A percentile compares a stretch with the other conserved stretches of the same genome.
Evolutionary conservation across 2,113 vertebrate genomes (phyloP).

Genomic region (Cyprinodon variegatus): DNA sequence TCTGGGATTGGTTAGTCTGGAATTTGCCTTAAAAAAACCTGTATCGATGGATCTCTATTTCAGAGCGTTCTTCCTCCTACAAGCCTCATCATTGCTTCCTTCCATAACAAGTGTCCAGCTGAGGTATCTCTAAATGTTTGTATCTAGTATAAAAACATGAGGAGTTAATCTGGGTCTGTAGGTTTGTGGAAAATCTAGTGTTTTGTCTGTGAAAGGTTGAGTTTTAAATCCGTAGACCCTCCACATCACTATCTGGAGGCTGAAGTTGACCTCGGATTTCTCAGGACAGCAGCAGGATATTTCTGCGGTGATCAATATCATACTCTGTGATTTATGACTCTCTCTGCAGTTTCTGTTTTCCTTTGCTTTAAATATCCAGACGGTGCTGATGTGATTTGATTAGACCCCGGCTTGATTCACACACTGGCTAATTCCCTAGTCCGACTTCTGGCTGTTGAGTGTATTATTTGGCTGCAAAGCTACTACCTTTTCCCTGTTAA

Average conservation of each 20-base stretch:
- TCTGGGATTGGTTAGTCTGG: too few relatives aligned
- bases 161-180: background rate
- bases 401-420: slow-evolving; percentile 38
- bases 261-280: slow-evolving; percentile 46
- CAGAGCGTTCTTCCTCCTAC: too few relatives aligned
- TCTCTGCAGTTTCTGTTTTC: slow-evolving; percentile 37
- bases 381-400: slow-evolving; percentile 13
- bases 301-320: slow-evolving; percentile 39
- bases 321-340: slow-evolving; percentile 40
- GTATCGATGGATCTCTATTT: too few relatives aligned
- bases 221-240: slow-evolving; percentile 32
- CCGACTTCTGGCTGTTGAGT: slow-evolving; percentile 33
- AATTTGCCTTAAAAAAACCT: too few relatives aligned
- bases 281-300: slow-evolving; percentile 18
- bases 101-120: too few relatives aligned
- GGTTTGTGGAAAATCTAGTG: background rate
- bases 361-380: slow-evolving; percentile 22
- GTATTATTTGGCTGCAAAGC: slow-evolving; percentile 25
- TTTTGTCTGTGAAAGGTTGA: background rate
- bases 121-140: background rate
- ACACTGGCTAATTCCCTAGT: slow-evolving; percentile 22
- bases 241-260: slow-evolving; percentile 21
- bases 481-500: slow-evolving; percentile 3
- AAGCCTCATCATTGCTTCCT: too few relatives aligned
- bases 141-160: background rate